These are phyloP conservation scores for Epistrophe grossulariae DNA, from an alignment of 2,888 invertebrate genomes.

Conservation along the genomic window DNA sequence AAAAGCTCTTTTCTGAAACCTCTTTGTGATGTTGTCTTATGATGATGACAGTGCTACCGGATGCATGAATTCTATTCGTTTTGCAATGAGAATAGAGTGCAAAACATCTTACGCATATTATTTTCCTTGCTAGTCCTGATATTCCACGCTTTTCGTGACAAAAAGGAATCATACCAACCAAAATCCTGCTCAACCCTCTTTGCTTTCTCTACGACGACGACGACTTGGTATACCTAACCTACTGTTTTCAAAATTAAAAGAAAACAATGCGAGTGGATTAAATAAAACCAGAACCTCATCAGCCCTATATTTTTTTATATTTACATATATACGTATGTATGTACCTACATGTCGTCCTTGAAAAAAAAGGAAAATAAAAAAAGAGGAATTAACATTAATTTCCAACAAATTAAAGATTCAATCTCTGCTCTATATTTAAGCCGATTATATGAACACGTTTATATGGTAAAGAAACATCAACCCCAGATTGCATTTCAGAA, in stretches of 20 bases:
- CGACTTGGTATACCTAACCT: slow-evolving; percentile 1
- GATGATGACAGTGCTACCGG: neutral
- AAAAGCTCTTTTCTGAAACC: slow-evolving; percentile 61
- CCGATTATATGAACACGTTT: slow-evolving; percentile 65
- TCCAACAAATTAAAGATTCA: slow-evolving; percentile 71
- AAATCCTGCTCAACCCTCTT: slow-evolving; percentile 12
- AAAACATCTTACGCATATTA: slow-evolving; percentile 42
- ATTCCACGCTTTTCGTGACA: slow-evolving; percentile 53
- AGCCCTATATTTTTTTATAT: neutral
- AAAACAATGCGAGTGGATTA: slow-evolving; percentile 58
- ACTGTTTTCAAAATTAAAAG: slow-evolving; percentile 55
- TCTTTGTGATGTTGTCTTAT: slow-evolving; percentile 42
- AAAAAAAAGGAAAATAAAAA: slow-evolving; percentile 22
- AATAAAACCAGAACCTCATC: slow-evolving; percentile 49
- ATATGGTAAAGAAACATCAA: neutral
- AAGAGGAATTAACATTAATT: slow-evolving; percentile 72
- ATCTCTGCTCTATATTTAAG: slow-evolving; percentile 47
- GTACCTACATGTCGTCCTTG: slow-evolving; percentile 15
- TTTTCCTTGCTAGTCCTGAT: slow-evolving; percentile 45
- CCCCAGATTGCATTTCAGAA: slow-evolving; percentile 17
- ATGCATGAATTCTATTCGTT: slow-evolving; percentile 35
- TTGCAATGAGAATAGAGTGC: neutral
- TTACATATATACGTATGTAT: neutral
- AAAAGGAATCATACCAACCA: slow-evolving; percentile 3
- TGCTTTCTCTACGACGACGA: neutral